phyloP scores from a whole-genome alignment of 2,888 invertebrate genomes.

The Alsophila aescularia region DNA sequence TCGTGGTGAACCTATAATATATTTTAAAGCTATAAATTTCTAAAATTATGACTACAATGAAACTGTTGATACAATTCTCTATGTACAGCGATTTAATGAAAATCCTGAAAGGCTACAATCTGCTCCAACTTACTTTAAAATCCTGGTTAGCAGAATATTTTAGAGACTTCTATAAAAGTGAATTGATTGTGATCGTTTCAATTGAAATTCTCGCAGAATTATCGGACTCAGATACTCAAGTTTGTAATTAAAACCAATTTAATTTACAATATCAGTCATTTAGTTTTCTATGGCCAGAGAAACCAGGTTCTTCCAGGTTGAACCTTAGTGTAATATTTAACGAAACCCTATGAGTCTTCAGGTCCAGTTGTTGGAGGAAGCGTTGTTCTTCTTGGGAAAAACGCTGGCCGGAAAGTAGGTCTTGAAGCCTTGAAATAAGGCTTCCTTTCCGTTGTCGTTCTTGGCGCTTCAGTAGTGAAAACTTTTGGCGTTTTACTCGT shows the following conservation, averaged over 20 bases:
- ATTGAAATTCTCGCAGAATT: conserved; percentile 26
- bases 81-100: conserved; percentile 46
- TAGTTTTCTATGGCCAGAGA: conserved; percentile 63
- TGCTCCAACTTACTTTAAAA: conserved; percentile 3
- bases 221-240: conserved; percentile 46
- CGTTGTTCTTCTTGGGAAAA: conserved; percentile 69
- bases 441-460: conserved; percentile 71
- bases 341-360: conserved; percentile 38
- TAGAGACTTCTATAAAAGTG: background rate
- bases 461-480: conserved; percentile 69
- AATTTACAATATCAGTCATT: conserved; percentile 55
- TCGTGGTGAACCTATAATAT: conserved; percentile 59
- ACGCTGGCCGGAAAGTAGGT: conserved; percentile 70
- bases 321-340: conserved; percentile 36
- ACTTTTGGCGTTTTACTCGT: conserved; percentile 55
- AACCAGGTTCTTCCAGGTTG: conserved; percentile 49
- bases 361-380: conserved; percentile 48
- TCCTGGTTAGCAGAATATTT: background rate
- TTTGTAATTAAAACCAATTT: conserved; percentile 40
- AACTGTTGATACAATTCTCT: conserved; percentile 57
- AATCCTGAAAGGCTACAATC: conserved; percentile 10
- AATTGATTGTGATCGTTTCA: background rate
- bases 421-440: conserved; percentile 69
- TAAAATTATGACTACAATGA: conserved; percentile 74
- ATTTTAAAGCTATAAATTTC: conserved; percentile 80